Evolutionary conservation across 92 coral and sea anemone species (phyloP), one percentile per base, ranked within the genome.

Genomic region (Virgularia gustaviana): DNA sequence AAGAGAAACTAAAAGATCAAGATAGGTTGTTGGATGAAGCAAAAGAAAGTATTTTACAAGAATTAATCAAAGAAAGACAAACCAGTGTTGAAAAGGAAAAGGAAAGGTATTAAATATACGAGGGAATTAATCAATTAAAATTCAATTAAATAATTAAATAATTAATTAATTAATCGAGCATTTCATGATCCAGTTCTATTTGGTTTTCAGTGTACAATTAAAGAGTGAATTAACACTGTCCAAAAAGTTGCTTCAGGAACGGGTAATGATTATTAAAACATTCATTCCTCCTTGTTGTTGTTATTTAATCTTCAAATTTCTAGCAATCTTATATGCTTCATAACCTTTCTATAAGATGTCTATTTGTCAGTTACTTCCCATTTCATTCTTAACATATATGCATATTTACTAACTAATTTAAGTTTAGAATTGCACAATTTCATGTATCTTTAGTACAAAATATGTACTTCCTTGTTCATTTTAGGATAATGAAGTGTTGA

Each of bases 11-110:
- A 38, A 71, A 88, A 55, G 92, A 91, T 36, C 90, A 89, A 55
- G 97, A 91, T 60, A 81, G 56, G 41, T 70, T 79, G 32, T 61
- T 91, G 37, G 96, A 91, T 62, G 79, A 51, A 30, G 88, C 89
- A 18, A 86, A 87, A 61, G 77, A 82, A 82, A 82, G 65, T 33
- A 91, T 91, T 30, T 59, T 85, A 28, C 84, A 74, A 63, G 92
- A 91, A 42, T 78, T 89, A 33, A 88, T 78, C 22, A 88, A 75
- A 35, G 91, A 89, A 24, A 86, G 71, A 55, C 81, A 80, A 16
- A 74, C 81, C 54, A 78, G 63, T 4, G 66, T 79, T 11, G 76
- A 67, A 27, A 44, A 63, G 54, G 91, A 86, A 41, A 74, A 79
- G 51, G 97, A 91, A 70, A 84, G 83, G 97, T 91, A 79, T 3